Conservation (phyloP, 2,113 vertebrate genomes). For the Sinocyclocheilus maitianheensis region DNA sequence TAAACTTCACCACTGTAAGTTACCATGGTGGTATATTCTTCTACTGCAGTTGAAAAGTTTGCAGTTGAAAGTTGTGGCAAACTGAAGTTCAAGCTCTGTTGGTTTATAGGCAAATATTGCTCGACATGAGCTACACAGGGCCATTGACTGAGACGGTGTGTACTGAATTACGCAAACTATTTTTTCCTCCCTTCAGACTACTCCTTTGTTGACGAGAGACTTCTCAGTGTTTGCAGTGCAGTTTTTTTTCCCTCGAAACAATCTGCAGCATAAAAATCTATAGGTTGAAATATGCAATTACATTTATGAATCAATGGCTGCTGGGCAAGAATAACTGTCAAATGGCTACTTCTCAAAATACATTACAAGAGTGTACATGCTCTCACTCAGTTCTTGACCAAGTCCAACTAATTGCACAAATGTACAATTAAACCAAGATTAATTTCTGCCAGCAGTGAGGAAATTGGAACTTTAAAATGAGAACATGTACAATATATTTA, state of each 20-base stretch:
- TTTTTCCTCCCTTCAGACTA: neutral
- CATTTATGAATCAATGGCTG: conserved; percentile 13
- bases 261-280: neutral
- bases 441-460: neutral
- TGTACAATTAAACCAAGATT: neutral
- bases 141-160: neutral
- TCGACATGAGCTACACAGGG: neutral
- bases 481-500: neutral
- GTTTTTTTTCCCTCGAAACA: neutral
- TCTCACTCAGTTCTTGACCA: neutral
- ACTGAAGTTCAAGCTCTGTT: neutral
- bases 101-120: neutral
- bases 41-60: neutral
- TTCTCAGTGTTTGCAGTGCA: neutral
- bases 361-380: neutral
- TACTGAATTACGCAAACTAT: neutral
- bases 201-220: conserved; percentile 12
- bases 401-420: neutral
- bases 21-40: neutral
- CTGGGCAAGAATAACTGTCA: neutral
- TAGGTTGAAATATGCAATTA: neutral
- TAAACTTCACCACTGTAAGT: conserved; percentile 83
- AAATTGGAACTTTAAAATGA: neutral
- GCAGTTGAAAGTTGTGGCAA: too few relatives aligned
- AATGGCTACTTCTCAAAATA: neutral